A percentile compares a stretch with the other conserved stretches of the same genome.
Conservation (phyloP, 2,888 invertebrate species). For the Zelleria hepariella region DNA sequence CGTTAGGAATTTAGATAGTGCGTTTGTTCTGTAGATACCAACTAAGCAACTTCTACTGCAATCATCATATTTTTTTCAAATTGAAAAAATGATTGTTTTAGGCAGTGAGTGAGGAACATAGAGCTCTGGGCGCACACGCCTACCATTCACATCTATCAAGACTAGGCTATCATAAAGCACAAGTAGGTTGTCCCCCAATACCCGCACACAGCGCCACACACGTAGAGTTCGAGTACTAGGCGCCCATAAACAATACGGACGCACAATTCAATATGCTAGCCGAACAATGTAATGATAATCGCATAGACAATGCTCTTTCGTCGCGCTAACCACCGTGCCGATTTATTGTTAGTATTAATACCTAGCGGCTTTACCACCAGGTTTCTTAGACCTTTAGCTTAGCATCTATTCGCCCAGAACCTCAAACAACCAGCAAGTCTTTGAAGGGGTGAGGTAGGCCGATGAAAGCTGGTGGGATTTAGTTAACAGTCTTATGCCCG, state of each 20-base stretch:
- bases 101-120: too few relatives aligned
- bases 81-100: too few relatives aligned
- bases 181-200: conserved; percentile 13
- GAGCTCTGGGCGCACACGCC: too few relatives aligned
- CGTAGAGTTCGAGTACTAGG: conserved; percentile 34
- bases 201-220: conserved; percentile 43
- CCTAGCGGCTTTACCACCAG: background rate
- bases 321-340: conserved; percentile 63
- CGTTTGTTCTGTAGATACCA: too few relatives aligned
- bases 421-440: background rate
- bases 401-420: background rate
- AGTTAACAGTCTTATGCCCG: conserved; percentile 21
- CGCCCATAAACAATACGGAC: conserved; percentile 59
- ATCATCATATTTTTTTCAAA: too few relatives aligned
- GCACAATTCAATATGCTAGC: conserved; percentile 68
- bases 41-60: too few relatives aligned
- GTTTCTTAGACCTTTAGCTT: background rate
- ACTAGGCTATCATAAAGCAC: background rate
- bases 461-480: conserved; percentile 22
- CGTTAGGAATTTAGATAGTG: background rate
- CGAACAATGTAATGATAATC: conserved; percentile 66
- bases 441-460: background rate
- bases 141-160: background rate
- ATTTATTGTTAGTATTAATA: conserved; percentile 31
- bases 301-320: conserved; percentile 64